phyloP scores from a whole-genome alignment of 2,113 vertebrate genomes.

The Lucifuga dentata region DNA sequence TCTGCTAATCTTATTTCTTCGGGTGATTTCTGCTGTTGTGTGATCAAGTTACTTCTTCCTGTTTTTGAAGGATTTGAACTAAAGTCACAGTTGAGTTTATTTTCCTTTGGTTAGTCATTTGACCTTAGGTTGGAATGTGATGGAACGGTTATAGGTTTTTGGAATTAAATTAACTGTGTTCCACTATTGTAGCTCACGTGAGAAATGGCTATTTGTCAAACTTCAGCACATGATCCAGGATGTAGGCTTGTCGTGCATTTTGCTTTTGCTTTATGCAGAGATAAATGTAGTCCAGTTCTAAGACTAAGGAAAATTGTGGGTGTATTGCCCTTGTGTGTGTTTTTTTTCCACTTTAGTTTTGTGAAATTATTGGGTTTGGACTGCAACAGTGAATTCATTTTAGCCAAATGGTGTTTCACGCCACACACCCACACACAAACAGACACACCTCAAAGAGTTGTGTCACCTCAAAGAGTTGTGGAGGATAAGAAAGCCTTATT shows the following conservation, averaged over 20 bases:
- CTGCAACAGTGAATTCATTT: constrained; percentile 43
- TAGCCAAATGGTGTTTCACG: constrained; percentile 7
- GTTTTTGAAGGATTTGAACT: constrained; percentile 25
- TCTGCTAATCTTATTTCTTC: constrained; percentile 22
- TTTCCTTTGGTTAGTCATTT: constrained; percentile 17
- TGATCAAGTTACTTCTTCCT: constrained; percentile 14
- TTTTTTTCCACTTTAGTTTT: too few relatives aligned
- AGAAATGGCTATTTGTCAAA: constrained; percentile 4
- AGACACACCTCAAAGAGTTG: not conserved
- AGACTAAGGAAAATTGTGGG: constrained; percentile 29
- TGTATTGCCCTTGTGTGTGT: not conserved
- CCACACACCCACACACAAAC: not conserved
- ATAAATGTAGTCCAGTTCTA: constrained; percentile 13
- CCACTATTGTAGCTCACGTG: not conserved
- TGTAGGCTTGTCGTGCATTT: constrained; percentile 19
- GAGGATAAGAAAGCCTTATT: not conserved
- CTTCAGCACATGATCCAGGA: constrained; percentile 2
- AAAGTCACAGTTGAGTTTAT: constrained; percentile 32
- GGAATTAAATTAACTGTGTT: not conserved
- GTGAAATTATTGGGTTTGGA: constrained; percentile 29
- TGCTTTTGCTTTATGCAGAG: constrained; percentile 5
- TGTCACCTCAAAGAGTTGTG: not conserved
- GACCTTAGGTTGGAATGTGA: too few relatives aligned
- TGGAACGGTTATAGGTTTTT: too few relatives aligned
- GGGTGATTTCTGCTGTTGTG: not conserved